These are phyloP conservation scores for Acheta domesticus DNA, from an alignment of 2,888 invertebrate species.

Conservation along the genomic window DNA sequence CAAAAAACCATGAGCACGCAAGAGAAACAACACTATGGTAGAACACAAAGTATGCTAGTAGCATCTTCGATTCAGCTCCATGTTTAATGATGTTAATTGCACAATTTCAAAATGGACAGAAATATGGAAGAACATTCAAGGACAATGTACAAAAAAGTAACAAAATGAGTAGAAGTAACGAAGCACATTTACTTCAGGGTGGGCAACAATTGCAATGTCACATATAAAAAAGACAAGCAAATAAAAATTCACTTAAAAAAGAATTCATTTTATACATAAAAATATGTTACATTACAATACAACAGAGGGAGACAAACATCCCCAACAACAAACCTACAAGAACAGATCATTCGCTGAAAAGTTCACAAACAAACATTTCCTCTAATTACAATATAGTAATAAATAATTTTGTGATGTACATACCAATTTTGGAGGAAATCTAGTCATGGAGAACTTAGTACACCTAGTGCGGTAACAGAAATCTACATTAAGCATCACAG, in stretches of 20 bases:
- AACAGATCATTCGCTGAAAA: background rate
- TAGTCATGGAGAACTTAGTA: background rate
- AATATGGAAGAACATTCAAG: slow-evolving; percentile 9
- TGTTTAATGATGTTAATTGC: slow-evolving; percentile 1
- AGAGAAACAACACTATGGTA: background rate
- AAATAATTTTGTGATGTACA: slow-evolving; percentile 5
- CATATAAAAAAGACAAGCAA: slow-evolving; percentile 7
- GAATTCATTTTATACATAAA: background rate
- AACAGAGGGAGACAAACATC: background rate
- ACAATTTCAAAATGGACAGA: background rate
- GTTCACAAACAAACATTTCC: background rate
- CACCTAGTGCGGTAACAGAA: slow-evolving; percentile 5
- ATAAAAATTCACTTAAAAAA: background rate
- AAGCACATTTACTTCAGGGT: slow-evolving; percentile 5
- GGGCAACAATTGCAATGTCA: background rate
- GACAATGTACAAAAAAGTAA: background rate
- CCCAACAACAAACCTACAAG: slow-evolving; percentile 1
- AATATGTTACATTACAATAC: slow-evolving; percentile 2
- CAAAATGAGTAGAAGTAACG: background rate
- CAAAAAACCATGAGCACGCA: slow-evolving; percentile 18
- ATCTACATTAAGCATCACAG: slow-evolving; percentile 11
- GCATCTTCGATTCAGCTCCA: background rate
- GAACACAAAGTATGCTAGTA: background rate
- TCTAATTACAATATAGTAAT: background rate
- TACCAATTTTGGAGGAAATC: slow-evolving; percentile 1